Conservation (phyloP, 2,888 invertebrate genomes). For the Drosophila demipolita region DNA sequence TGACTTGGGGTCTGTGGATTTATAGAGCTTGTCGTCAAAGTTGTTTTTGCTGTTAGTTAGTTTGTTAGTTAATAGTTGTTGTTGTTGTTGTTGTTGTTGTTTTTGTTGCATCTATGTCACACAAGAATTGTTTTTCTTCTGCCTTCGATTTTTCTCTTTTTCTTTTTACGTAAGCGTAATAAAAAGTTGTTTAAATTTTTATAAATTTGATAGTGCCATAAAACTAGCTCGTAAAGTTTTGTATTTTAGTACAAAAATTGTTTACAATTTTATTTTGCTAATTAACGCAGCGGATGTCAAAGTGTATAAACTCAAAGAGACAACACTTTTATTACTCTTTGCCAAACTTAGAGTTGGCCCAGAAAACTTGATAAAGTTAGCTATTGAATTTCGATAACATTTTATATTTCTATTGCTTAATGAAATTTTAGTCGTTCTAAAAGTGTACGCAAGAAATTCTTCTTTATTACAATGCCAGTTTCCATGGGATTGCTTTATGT, state of each 20-base stretch:
- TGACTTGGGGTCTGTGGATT: conserved; percentile 55
- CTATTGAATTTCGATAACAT: conserved; percentile 11
- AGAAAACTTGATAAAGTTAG: conserved; percentile 9
- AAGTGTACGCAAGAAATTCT: too few species aligned
- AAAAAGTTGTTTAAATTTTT: conserved; percentile 53
- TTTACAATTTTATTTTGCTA: conserved; percentile 47
- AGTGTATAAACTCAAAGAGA: conserved; percentile 9
- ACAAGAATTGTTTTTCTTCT: conserved; percentile 34
- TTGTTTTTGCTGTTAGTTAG: conserved; percentile 44
- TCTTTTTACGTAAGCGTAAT: conserved; percentile 28
- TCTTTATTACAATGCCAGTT: background rate
- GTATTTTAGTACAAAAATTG: conserved; percentile 32
- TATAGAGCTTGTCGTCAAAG: conserved; percentile 70
- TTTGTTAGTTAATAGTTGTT: conserved; percentile 27
- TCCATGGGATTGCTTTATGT: background rate
- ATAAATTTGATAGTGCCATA: conserved; percentile 60
- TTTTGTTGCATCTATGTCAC: conserved; percentile 55
- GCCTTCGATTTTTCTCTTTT: background rate
- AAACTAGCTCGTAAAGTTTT: conserved; percentile 68
- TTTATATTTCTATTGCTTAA: background rate
- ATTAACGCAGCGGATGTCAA: conserved; percentile 55
- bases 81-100: conserved; percentile 20
- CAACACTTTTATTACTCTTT: conserved; percentile 32
- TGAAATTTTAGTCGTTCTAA: background rate
- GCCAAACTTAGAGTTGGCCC: conserved; percentile 3